Evolutionary conservation across 2,797 vertebrate species (phyloP).

Genomic region (Lepus townsendii): DNA sequence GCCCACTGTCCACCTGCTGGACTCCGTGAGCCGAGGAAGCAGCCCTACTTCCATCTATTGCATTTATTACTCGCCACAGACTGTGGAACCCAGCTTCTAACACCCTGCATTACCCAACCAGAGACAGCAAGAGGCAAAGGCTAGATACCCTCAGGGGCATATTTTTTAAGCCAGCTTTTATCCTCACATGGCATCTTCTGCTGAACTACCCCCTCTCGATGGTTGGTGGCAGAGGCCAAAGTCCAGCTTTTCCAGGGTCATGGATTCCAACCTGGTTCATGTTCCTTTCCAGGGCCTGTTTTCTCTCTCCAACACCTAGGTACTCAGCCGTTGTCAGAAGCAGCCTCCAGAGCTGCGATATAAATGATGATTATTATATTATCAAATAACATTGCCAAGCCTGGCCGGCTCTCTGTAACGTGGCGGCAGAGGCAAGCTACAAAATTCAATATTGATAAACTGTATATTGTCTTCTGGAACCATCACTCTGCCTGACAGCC

Average conservation of each 20-base stretch:
- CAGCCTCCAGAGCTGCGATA: slow-evolving; percentile 22
- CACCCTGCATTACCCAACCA: neutral
- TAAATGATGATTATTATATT: slow-evolving; percentile 69
- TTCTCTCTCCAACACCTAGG: slow-evolving; percentile 25
- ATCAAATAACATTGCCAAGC: slow-evolving; percentile 66
- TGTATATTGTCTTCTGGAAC: slow-evolving; percentile 60
- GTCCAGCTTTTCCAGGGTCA: neutral
- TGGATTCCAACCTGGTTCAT: slow-evolving; percentile 25
- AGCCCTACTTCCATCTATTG: neutral
- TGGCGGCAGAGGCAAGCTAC: neutral
- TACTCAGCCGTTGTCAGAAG: neutral
- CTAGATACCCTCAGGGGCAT: neutral
- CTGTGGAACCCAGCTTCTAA: no score
- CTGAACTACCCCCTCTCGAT: neutral
- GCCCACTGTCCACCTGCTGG: neutral
- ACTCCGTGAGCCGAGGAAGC: neutral
- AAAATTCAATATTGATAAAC: slow-evolving; percentile 73
- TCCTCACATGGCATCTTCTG: neutral
- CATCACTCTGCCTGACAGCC: slow-evolving; percentile 60
- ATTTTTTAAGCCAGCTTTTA: slow-evolving; percentile 10
- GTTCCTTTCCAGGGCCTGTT: slow-evolving; percentile 14
- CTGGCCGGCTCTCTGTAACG: slow-evolving; percentile 23
- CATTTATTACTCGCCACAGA: no score
- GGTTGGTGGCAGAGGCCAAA: slow-evolving; percentile 17
- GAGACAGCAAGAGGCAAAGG: slow-evolving; percentile 17